Evolutionary conservation across 1,140 invertebrate species (phyloP).

Genomic region (Belonocnema kinseyi): DNA sequence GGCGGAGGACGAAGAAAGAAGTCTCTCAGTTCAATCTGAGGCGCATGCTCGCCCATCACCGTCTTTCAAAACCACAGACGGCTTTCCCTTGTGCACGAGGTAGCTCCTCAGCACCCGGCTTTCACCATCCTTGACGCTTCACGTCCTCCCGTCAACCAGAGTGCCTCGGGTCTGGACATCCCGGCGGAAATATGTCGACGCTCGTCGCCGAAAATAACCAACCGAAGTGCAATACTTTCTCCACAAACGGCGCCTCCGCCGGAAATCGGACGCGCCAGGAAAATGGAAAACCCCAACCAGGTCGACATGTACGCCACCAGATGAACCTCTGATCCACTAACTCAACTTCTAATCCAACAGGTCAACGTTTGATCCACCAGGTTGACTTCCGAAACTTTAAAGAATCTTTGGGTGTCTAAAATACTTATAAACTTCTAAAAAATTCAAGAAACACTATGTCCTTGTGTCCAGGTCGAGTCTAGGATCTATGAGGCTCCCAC

Average conservation of each 20-base stretch:
- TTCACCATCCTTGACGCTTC: slow-evolving; percentile 20
- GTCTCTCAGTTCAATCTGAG: slow-evolving; percentile 21
- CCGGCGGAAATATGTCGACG: slow-evolving; percentile 36
- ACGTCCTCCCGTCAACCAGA: slow-evolving; percentile 6
- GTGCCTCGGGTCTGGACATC: slow-evolving; percentile 28
- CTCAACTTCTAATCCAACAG: neutral
- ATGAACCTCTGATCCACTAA: neutral
- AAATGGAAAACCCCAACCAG: neutral
- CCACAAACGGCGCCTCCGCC: slow-evolving; percentile 8
- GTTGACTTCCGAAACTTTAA: neutral
- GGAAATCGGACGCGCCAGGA: neutral
- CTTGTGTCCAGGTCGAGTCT: slow-evolving; percentile 9
- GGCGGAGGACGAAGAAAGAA: slow-evolving; percentile 32
- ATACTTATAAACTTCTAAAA: neutral
- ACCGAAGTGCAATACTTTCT: slow-evolving; percentile 13
- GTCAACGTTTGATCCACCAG: neutral
- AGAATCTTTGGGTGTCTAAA: neutral
- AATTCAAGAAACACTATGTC: neutral
- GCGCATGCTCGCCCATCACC: slow-evolving; percentile 35
- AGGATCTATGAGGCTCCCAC: neutral
- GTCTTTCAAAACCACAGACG: slow-evolving; percentile 26
- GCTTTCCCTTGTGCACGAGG: slow-evolving; percentile 17
- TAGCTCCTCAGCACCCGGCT: neutral
- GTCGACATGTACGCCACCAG: neutral
- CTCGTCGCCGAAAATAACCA: slow-evolving; percentile 31